phyloP scores from a whole-genome alignment of 2,113 vertebrate genomes.

The Neolamprologus sp. region DNA sequence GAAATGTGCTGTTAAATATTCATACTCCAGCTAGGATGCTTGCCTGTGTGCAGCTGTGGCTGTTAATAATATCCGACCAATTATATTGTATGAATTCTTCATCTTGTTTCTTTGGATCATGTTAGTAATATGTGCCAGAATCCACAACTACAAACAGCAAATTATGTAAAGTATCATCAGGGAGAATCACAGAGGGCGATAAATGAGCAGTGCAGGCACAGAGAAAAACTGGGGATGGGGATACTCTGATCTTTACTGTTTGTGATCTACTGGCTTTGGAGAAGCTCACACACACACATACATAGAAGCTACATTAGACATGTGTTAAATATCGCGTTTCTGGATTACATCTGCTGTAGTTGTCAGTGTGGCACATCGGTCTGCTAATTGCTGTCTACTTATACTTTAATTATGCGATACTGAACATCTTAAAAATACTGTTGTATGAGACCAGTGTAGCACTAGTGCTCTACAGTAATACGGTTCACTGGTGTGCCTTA shows the following conservation, averaged over 20 bases:
- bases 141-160: background rate
- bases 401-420: background rate
- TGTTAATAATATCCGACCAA: background rate
- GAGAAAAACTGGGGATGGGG: background rate
- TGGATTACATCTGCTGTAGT: background rate
- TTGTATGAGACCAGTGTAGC: background rate
- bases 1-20: background rate
- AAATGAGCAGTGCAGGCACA: background rate
- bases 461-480: background rate
- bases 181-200: background rate
- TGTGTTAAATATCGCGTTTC: background rate
- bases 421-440: background rate
- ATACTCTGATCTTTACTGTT: background rate
- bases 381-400: background rate
- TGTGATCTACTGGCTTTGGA: background rate
- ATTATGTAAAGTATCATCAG: background rate
- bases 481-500: background rate
- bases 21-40: background rate
- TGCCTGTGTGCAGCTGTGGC: background rate
- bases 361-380: background rate
- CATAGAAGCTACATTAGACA: background rate
- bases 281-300: background rate
- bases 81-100: background rate
- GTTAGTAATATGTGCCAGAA: background rate
- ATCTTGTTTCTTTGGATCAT: background rate